Conservation (phyloP, 2,888 invertebrate species). For the Calephelis perditalis region DNA sequence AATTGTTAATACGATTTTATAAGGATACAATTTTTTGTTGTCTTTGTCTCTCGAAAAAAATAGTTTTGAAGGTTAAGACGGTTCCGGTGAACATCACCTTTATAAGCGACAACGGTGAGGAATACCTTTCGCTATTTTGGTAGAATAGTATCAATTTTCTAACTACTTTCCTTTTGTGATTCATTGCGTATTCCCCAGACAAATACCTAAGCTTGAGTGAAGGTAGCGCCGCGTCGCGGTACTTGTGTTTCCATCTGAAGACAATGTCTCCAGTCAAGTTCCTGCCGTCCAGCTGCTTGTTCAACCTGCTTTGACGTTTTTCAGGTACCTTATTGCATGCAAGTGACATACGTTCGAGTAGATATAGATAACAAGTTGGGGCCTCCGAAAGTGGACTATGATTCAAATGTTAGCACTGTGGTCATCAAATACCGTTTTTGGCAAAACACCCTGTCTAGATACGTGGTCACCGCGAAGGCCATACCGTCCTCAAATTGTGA, state of each 20-base stretch:
- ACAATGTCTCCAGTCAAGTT: too few relatives aligned
- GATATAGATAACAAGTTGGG: conserved; percentile 4
- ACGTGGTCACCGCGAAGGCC: conserved; percentile 3
- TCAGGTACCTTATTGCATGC: conserved; percentile 3
- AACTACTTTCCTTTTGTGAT: too few relatives aligned
- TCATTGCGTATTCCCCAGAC: too few relatives aligned
- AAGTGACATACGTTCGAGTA: neutral
- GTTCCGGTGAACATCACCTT: neutral
- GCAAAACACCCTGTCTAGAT: neutral
- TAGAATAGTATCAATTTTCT: too few relatives aligned
- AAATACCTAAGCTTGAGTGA: too few relatives aligned
- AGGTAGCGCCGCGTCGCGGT: too few relatives aligned
- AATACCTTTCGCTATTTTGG: too few relatives aligned
- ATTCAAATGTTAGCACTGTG: neutral
- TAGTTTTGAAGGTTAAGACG: neutral
- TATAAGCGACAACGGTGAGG: neutral
- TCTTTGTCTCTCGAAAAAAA: too few relatives aligned
- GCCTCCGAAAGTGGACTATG: neutral
- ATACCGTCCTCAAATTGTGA: neutral
- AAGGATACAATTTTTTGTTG: too few relatives aligned
- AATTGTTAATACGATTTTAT: too few relatives aligned
- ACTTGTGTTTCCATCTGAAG: too few relatives aligned
- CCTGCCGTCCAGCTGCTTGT: too few relatives aligned
- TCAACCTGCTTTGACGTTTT: neutral
- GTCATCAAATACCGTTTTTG: neutral